A percentile compares a stretch with the other conserved stretches of the same genome.
These are phyloP conservation scores for Gryllus longicercus DNA, from an alignment of 2,888 invertebrate species.

Conservation along the genomic window DNA sequence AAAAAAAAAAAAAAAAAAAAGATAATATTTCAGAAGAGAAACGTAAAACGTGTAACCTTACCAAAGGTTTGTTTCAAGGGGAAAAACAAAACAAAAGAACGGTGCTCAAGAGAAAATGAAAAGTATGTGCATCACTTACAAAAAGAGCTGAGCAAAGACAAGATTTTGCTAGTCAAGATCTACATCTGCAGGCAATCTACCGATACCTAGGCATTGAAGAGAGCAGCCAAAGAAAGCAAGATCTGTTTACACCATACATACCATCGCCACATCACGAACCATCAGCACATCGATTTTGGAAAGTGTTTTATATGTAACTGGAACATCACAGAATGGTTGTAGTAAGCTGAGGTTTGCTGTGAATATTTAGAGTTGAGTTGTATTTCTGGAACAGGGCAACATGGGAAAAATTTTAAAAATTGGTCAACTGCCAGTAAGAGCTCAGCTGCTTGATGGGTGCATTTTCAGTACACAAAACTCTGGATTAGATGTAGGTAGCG, in stretches of 20 bases:
- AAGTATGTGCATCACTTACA: no score
- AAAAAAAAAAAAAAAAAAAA: no score
- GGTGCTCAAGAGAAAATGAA: no score
- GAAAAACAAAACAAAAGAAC: no score
- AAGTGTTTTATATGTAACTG: background rate
- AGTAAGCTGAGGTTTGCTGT: background rate
- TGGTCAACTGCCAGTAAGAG: background rate
- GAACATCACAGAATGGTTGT: background rate
- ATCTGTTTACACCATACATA: background rate
- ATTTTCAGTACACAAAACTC: no score
- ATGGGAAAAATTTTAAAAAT: background rate
- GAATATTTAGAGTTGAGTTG: background rate
- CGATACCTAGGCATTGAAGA: constrained; percentile 1
- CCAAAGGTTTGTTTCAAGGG: no score
- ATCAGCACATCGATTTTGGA: constrained; percentile 6
- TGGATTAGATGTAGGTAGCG: no score
- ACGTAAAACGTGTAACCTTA: no score
- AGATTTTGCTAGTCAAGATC: background rate
- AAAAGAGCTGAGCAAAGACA: background rate
- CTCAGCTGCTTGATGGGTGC: no score
- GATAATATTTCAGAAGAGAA: no score
- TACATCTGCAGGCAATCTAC: constrained; percentile 6
- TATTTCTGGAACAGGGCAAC: constrained; percentile 11
- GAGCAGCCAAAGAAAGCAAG: background rate
- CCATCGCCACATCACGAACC: constrained; percentile 3